Percentiles rank a stretch among this genome's conserved stretches.
phyloP scores from a whole-genome alignment of 2,888 invertebrate genomes.

The Elmis aenea region DNA sequence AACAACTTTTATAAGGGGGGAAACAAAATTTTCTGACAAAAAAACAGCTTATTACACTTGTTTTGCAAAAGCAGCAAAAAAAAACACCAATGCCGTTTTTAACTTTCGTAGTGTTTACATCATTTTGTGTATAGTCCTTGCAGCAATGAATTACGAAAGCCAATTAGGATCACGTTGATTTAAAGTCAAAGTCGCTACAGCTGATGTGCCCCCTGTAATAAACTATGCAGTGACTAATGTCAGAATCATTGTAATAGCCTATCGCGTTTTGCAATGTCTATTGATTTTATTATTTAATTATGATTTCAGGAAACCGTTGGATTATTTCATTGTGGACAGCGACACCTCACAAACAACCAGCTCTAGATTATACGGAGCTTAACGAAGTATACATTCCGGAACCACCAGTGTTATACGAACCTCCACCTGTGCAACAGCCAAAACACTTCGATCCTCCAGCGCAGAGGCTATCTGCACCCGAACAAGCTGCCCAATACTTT shows the following conservation, averaged over 20 bases:
- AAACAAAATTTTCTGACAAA: too few relatives aligned
- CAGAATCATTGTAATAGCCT: conserved; percentile 1
- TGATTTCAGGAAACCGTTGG: conserved; percentile 71
- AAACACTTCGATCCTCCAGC: conserved; percentile 54
- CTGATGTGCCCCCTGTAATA: not conserved
- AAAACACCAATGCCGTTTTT: too few relatives aligned
- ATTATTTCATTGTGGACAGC: conserved; percentile 78
- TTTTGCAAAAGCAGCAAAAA: too few relatives aligned
- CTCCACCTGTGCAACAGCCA: conserved; percentile 34
- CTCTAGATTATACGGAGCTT: conserved; percentile 73
- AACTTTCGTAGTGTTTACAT: too few relatives aligned
- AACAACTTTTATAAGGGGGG: too few relatives aligned
- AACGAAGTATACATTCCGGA: conserved; percentile 48
- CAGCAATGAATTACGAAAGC: too few relatives aligned
- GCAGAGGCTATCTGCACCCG: conserved; percentile 11
- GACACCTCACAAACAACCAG: conserved; percentile 76
- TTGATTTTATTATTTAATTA: conserved; percentile 5
- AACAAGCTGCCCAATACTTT: conserved; percentile 32
- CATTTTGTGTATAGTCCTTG: too few relatives aligned
- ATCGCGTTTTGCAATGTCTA: too few relatives aligned
- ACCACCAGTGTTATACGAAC: conserved; percentile 45
- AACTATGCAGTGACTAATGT: not conserved
- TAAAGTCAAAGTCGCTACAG: too few relatives aligned
- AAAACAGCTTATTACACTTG: too few relatives aligned
- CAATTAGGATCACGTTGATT: too few relatives aligned